Evolutionary conservation across 2,888 invertebrate genomes (phyloP).

Genomic region (Ochropleura plecta): DNA sequence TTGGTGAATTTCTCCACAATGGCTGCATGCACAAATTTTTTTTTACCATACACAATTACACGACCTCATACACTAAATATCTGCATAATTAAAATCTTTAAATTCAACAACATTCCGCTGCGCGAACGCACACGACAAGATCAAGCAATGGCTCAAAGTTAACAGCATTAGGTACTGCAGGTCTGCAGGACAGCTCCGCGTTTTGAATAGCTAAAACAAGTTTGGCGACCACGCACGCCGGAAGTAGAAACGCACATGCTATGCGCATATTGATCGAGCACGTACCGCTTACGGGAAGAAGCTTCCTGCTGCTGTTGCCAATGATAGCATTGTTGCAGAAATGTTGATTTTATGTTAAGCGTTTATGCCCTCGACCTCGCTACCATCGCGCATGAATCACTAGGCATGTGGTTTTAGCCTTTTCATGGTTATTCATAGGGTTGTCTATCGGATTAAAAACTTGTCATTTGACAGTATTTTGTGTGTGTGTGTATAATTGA

Average conservation of each 20-base stretch:
- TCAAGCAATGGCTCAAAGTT: background rate
- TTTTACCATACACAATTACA: no score
- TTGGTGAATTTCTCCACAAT: no score
- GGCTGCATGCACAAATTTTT: no score
- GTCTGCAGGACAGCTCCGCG: background rate
- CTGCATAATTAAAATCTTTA: no score
- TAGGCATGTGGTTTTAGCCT: background rate
- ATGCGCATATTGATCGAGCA: conserved; percentile 42
- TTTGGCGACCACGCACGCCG: conserved; percentile 12
- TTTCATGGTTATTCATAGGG: background rate
- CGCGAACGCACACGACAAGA: no score
- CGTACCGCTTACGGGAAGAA: background rate
- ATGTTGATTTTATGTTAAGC: background rate
- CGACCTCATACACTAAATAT: no score
- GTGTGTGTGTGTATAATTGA: background rate
- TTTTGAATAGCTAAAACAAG: conserved; percentile 3
- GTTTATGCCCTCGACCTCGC: background rate
- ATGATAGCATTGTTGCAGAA: background rate
- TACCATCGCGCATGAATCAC: background rate
- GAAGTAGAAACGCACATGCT: conserved; percentile 27
- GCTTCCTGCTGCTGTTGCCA: background rate
- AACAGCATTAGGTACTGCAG: no score
- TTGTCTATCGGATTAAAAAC: background rate
- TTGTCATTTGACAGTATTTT: no score
- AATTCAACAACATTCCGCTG: no score